Evolutionary conservation across 2,113 vertebrate genomes (phyloP), one percentile per base, ranked within the genome.

Genomic region (cattle (Bos taurus)): DNA sequence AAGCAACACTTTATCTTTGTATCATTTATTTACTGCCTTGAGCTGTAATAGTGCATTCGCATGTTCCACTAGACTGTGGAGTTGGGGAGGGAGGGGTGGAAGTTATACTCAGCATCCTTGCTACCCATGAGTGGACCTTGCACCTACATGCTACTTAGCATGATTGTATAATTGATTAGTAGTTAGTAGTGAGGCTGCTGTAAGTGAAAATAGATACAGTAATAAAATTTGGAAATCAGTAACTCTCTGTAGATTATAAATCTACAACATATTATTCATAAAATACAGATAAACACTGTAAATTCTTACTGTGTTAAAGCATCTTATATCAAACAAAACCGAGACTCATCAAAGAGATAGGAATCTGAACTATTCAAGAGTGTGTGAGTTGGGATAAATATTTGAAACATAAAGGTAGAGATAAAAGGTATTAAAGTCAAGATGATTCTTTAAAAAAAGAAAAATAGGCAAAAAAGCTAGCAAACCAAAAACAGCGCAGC

Each of bases 1-100:
- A 28, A 82, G 7, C 54, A 96, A 43, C 26, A 93, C 62, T 52
- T 85, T 89, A 60, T 83, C 43, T 17, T 85, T 89, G n/a, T 57
- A 57, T 96, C 4, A 83, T 87, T 82, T 88, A 78, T 89, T 52
- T 91, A 71, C 74, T 95, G n/a, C 46, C 21, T 52, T 81, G 64
- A 56, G 83, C 33, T 86, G 2, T 93, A 30, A 62, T 13, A 46
- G 8, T 77, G 21, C 85, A 25, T 67, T 89, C 60, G 10, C 77
- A 67, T 50, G 16, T 1, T 62, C 78, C 7, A 36, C 14, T 33
- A 19, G 12, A 54, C 28, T 36, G 1, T 54, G 7, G 13, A n/a
- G 17, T 43, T 1, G 11, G 10, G 10, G 13, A 26, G 4, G 4
- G 3, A 2, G 6, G 10, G 6, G 9, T 21, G 3, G 26, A 12